Evolutionary conservation across 2,888 invertebrate species (phyloP).

Genomic region (Pteria penguin): DNA sequence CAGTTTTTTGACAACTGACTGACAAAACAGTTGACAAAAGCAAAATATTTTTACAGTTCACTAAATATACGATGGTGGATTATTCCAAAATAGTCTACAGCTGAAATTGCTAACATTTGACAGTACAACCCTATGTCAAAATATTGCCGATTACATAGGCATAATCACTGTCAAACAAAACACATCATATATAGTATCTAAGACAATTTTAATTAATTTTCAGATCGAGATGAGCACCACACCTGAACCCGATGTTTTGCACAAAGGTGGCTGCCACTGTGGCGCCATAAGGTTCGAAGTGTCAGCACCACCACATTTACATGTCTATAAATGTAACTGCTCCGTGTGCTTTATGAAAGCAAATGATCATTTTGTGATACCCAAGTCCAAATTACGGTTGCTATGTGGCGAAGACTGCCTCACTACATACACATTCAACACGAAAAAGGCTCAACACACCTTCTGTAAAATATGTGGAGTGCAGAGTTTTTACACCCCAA

Average conservation of each 20-base stretch:
- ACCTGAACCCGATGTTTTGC: slow-evolving; percentile 56
- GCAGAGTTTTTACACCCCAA: slow-evolving; percentile 82
- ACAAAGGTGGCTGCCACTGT: slow-evolving; percentile 81
- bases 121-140: too few species aligned
- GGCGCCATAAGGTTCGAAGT: slow-evolving; percentile 80
- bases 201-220: background rate
- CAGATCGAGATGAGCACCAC: background rate
- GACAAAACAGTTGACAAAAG: too few species aligned
- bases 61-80: too few species aligned
- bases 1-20: too few species aligned
- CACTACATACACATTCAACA: slow-evolving; percentile 81
- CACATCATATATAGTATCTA: too few species aligned
- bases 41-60: too few species aligned
- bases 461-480: slow-evolving; percentile 82
- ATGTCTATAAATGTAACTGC: slow-evolving; percentile 81
- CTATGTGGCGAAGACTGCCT: slow-evolving; percentile 79
- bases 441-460: slow-evolving; percentile 80
- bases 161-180: background rate
- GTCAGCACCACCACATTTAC: slow-evolving; percentile 74
- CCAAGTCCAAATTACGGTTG: slow-evolving; percentile 78
- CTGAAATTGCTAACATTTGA: too few species aligned
- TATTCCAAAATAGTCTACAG: too few species aligned
- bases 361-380: slow-evolving; percentile 81
- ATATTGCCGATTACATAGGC: background rate
- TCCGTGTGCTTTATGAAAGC: slow-evolving; percentile 82